A percentile compares a stretch with the other conserved stretches of the same genome.
Evolutionary conservation across 2,113 vertebrate species (phyloP).

Genomic region (Thomomys bottae): DNA sequence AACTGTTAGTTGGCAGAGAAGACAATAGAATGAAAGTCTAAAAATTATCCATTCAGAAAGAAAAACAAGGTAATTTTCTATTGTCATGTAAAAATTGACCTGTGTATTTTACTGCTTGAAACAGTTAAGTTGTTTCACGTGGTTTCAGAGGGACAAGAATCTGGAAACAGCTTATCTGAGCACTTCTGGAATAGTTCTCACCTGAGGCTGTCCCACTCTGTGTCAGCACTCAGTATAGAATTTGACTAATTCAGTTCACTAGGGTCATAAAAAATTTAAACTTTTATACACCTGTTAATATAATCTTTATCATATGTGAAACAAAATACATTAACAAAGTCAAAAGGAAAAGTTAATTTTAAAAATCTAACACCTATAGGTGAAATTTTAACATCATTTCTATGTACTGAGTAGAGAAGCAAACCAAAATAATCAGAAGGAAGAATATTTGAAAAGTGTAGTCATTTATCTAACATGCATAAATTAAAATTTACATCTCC

Average conservation of each 20-base stretch:
- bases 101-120: background rate
- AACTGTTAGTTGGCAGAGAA: background rate
- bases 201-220: background rate
- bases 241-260: background rate
- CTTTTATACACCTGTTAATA: background rate
- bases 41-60: background rate
- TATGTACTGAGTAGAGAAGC: background rate
- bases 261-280: background rate
- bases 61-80: background rate
- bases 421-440: background rate
- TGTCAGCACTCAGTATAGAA: background rate
- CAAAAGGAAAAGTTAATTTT: background rate
- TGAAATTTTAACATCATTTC: background rate
- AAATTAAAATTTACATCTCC: background rate
- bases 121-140: background rate
- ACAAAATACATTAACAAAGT: background rate
- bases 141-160: background rate
- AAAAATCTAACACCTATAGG: background rate
- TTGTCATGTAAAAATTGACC: background rate
- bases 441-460: constrained; percentile 1
- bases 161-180: background rate
- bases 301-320: background rate
- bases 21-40: background rate
- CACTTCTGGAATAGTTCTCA: background rate
- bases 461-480: background rate